Percentiles rank a stretch among this genome's conserved stretches.
Conservation (phyloP, 1,140 invertebrate genomes). For the Drosophila lini region DNA sequence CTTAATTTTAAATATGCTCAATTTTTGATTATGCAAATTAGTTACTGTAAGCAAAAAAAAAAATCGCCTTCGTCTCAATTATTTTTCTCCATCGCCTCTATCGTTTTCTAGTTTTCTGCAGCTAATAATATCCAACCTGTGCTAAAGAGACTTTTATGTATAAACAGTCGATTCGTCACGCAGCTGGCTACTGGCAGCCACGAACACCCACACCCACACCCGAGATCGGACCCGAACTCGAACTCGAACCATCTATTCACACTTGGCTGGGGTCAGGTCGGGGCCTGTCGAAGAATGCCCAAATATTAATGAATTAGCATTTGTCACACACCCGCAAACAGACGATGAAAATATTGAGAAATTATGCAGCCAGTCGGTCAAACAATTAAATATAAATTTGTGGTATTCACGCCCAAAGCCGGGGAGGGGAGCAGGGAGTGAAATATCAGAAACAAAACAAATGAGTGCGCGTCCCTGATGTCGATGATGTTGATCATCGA, state of each 20-base stretch:
- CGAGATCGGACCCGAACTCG: neutral
- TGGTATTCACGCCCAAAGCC: constrained; percentile 69
- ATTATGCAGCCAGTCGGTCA: constrained; percentile 70
- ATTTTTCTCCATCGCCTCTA: constrained; percentile 18
- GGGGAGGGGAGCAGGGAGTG: neutral
- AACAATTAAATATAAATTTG: constrained; percentile 82
- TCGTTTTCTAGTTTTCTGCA: constrained; percentile 1
- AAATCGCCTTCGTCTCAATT: constrained; percentile 27
- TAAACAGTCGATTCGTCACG: constrained; percentile 70
- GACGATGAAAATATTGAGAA: constrained; percentile 77
- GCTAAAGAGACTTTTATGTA: constrained; percentile 56
- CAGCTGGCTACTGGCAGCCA: constrained; percentile 55
- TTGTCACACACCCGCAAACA: constrained; percentile 68
- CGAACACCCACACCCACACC: constrained; percentile 44
- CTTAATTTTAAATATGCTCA: neutral
- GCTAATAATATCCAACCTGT: constrained; percentile 24
- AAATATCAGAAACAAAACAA: constrained; percentile 27
- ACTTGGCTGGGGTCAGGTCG: constrained; percentile 39
- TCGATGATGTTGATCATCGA: constrained; percentile 23
- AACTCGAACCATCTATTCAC: constrained; percentile 55
- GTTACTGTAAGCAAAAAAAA: neutral
- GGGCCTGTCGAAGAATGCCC: constrained; percentile 51
- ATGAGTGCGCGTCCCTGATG: constrained; percentile 63
- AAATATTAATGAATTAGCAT: constrained; percentile 75
- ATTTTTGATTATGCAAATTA: neutral